These are phyloP conservation scores for Bubalus kerabau DNA, from an alignment of 2,113 vertebrate genomes.

Conservation along the genomic window DNA sequence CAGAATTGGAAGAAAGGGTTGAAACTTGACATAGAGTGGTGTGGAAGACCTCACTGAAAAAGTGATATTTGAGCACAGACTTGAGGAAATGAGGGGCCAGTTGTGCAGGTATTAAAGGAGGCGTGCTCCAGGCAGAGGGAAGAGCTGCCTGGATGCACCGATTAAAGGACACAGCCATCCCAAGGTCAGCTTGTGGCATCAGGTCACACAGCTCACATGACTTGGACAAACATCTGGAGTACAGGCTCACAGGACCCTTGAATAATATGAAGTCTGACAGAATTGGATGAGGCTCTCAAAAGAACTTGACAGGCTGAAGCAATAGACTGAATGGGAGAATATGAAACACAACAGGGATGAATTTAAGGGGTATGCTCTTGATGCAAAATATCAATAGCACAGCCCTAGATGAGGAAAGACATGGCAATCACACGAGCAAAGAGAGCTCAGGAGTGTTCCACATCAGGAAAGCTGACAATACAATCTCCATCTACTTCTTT, in stretches of 20 bases:
- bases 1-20: neutral
- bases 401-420: neutral
- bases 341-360: neutral
- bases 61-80: neutral
- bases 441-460: neutral
- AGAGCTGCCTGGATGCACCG: rapidly evolving
- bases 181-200: neutral
- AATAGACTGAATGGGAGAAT: neutral
- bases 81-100: neutral
- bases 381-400: neutral
- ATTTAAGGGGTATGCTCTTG: neutral
- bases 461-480: neutral
- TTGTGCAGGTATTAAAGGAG: neutral
- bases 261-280: neutral
- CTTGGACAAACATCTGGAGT: neutral
- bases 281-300: neutral
- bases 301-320: neutral
- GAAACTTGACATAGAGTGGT: neutral
- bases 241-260: neutral
- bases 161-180: neutral
- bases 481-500: neutral
- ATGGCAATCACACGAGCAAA: rapidly evolving
- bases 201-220: neutral
- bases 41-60: neutral
- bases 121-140: neutral